A percentile compares a stretch with the other conserved stretches of the same genome.
phyloP scores from a whole-genome alignment of 2,888 invertebrate genomes.

The Epistrophella euchroma region DNA sequence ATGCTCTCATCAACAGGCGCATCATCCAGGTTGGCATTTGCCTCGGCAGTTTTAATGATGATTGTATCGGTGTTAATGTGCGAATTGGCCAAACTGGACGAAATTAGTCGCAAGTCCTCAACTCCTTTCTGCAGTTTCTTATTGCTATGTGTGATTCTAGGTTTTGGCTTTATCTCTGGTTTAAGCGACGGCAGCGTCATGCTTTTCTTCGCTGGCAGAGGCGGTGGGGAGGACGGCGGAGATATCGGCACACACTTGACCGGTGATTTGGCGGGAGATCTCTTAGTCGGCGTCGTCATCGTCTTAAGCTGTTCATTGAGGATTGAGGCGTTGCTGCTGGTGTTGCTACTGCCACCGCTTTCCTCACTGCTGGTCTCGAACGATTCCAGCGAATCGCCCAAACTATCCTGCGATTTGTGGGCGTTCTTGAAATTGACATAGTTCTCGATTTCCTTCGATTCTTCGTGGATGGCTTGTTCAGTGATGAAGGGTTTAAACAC shows the following conservation, averaged over 20 bases:
- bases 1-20: conserved; percentile 82
- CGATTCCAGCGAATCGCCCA: conserved; percentile 84
- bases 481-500: conserved; percentile 93
- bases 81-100: conserved; percentile 66
- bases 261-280: conserved; percentile 56
- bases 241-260: conserved; percentile 36
- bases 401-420: conserved; percentile 87
- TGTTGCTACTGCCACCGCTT: conserved; percentile 78
- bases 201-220: conserved; percentile 84
- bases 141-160: conserved; percentile 79
- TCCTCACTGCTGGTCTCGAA: conserved; percentile 84
- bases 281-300: background rate
- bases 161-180: conserved; percentile 86
- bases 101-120: conserved; percentile 82
- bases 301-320: conserved; percentile 65
- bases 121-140: conserved; percentile 83
- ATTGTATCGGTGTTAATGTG: conserved; percentile 82
- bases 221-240: conserved; percentile 80
- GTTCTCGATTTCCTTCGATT: conserved; percentile 92
- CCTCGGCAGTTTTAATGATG: conserved; percentile 81
- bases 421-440: conserved; percentile 90
- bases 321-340: conserved; percentile 77
- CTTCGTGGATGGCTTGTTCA: conserved; percentile 91
- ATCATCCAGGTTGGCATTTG: conserved; percentile 83
- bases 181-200: conserved; percentile 82